phyloP scores from a whole-genome alignment of 1,140 invertebrate species.

The Odontomachus brunneus region DNA sequence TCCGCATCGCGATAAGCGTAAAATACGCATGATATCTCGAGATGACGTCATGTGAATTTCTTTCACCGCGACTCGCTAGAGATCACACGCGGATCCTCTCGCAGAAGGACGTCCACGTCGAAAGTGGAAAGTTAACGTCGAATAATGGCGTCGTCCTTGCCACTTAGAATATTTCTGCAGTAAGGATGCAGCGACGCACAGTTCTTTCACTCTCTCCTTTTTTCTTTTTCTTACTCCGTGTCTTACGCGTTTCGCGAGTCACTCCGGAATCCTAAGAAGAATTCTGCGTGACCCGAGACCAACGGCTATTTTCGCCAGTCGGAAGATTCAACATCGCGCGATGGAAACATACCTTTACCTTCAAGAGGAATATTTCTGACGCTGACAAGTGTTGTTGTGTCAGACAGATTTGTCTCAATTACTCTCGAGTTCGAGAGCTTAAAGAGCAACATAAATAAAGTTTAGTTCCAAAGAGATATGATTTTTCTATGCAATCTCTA shows the following conservation, averaged over 20 bases:
- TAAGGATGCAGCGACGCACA: background rate
- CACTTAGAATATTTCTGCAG: background rate
- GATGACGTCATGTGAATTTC: conserved; percentile 3
- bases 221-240: background rate
- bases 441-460: too few species aligned
- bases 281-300: background rate
- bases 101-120: background rate
- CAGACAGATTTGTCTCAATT: too few species aligned
- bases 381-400: too few species aligned
- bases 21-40: background rate
- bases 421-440: too few species aligned
- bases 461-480: too few species aligned
- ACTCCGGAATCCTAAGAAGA: background rate
- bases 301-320: background rate
- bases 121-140: conserved; percentile 7
- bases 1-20: background rate
- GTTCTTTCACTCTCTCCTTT: background rate
- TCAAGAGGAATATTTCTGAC: too few species aligned
- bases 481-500: too few species aligned
- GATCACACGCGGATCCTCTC: conserved; percentile 15
- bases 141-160: background rate
- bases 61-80: background rate
- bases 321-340: too few species aligned
- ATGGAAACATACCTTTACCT: too few species aligned
- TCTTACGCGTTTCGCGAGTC: background rate